Base-by-base conservation (phyloP, 2,888 invertebrate genomes). In the Lysandra bellargus region DNA sequence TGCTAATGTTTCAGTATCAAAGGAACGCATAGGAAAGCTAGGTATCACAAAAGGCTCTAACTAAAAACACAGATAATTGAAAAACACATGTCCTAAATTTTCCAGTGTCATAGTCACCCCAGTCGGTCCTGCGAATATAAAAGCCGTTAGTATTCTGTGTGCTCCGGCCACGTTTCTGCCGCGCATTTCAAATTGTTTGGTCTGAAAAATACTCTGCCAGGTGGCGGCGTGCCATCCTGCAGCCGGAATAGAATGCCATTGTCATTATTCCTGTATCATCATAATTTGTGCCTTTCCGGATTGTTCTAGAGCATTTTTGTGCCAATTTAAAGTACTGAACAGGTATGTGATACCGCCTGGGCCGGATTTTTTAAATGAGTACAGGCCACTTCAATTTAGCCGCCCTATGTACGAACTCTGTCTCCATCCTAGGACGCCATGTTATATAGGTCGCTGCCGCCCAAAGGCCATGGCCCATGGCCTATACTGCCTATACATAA, bases 101-200 rank as follows among this genome's bases (percentile, higher is more conserved):
- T 73, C 37, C 73, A 7, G n/a, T 4, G 14, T 2, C n/a, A 2
- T 74, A 23, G 60, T 61, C 49, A 73, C 72, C 30, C 17, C 14
- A 74, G 60, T 30, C 33, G n/a, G 74, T 79, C 74, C 74, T 57
- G 60, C 23, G 79, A 79, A 74, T 30, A 40, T 60, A 74, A 73
- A 60, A 57, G 76, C 76, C 76, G 76, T 76, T 76, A 57, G 73
- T 74, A 74, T 40, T 57, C 78, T 72, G 79, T 60, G 60, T 79
- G 60, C n/a, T 60, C 73, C 74, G 57, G 60, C 40, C 61, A 79
- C 74, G 79, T 74, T 60, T 73, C 74, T 57, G 60, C 79, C 60
- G 74, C 61, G 79, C 74, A 60, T 79, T 79, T 79, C 74, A 76
- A 76, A 76, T 23, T 76, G 69, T 69, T 69, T 69, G 69, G 17